Evolutionary conservation across 1,140 invertebrate species (phyloP), one percentile per base, ranked within the genome.

Genomic region (Laodelphax striatellus): DNA sequence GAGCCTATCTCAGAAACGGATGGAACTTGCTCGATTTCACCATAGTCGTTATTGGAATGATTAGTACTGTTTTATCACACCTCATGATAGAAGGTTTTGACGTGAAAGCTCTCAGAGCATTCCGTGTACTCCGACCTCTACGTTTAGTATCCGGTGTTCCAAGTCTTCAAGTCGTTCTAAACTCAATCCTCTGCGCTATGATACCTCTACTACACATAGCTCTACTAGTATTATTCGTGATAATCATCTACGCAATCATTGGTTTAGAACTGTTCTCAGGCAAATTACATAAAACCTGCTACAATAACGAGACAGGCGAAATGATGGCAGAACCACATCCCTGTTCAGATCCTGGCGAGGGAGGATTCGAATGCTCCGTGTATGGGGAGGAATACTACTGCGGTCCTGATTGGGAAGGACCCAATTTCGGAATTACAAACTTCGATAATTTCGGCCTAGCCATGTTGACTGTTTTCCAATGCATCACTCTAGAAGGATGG

Each of bases 1-100:
- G 94, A 69, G 94, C 97, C 64, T 99, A 99, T 80, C 82, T 99
- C 66, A 80, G 97, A 68, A 98, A 97, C 78, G 94, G 93, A 67
- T 99, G 97, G 97, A 99, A 99, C 79, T 83, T 98, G 70, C 83
- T 99, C 73, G 97, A 99, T 88, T 99, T 99, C 82, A 92, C 94
- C 68, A 99, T 99, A 73, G 97, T 99, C 73, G 92, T 99, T 70
- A 98, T 99, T 77, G 97, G 97, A 70, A 86, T 95, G 81, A 85
- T 98, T 75, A 98, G 93, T 83, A 92, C 90, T 67, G 85, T 90
- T 67, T 78, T 98, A 68, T 86, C 89, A 65, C 83, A 83, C 69
- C 80, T 97, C 70, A 88, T 94, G 79, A 92, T 91, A 73, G 92
- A 97, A 72, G 92, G 90, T 60, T 97, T 99, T 79, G 96, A 99